Conservation (phyloP, 2,113 vertebrate species). For the Myrmecobius fasciatus region DNA sequence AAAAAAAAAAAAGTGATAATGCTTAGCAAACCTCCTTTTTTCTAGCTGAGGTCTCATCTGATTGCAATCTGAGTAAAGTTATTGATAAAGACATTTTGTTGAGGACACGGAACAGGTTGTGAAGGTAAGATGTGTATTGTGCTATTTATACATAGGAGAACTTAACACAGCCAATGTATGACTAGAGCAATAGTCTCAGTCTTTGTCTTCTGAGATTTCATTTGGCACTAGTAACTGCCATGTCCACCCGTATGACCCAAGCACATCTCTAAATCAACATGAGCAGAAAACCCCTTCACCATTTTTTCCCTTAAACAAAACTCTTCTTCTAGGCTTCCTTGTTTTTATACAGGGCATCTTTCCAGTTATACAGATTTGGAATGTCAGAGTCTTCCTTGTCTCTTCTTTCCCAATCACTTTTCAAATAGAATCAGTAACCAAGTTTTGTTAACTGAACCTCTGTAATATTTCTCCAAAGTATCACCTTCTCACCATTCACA, state of each 20-base stretch:
- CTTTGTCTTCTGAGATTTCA: background rate
- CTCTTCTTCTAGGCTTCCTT: background rate
- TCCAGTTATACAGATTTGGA: background rate
- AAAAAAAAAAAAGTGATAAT: no score
- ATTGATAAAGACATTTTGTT: background rate
- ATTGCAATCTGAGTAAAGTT: background rate
- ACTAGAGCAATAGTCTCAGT: background rate
- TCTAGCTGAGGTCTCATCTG: background rate
- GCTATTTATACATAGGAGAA: background rate
- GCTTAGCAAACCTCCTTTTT: background rate
- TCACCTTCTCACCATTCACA: background rate
- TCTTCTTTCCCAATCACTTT: background rate
- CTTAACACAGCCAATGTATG: background rate
- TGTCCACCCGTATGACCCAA: background rate
- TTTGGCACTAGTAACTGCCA: background rate
- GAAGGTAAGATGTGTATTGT: background rate
- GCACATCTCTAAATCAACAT: background rate
- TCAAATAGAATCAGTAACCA: background rate
- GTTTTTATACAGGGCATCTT: background rate
- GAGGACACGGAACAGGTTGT: background rate
- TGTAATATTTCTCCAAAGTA: background rate
- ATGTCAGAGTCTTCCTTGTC: background rate
- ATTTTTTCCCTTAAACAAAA: background rate
- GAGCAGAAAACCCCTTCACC: background rate
- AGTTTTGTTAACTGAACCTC: background rate